Percentiles rank a stretch among this genome's conserved stretches.
phyloP scores from a whole-genome alignment of 1,140 invertebrate species.

The Holcopasites calliopsidis region DNA sequence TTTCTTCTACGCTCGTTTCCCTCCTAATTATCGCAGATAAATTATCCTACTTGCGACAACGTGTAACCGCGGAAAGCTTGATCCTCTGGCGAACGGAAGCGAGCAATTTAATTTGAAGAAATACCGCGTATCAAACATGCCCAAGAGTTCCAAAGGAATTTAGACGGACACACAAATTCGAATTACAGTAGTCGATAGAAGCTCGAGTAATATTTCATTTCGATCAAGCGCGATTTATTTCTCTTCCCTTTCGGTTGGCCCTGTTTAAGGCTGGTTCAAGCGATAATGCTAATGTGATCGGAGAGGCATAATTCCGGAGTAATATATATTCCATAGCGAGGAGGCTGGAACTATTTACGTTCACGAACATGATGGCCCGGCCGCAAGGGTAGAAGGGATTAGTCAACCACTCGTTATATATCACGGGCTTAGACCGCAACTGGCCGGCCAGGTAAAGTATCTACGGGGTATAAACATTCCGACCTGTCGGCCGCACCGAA shows the following conservation, averaged over 20 bases:
- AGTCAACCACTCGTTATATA: conserved; percentile 73
- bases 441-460: conserved; percentile 66
- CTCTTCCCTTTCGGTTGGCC: background rate
- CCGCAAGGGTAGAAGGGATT: conserved; percentile 66
- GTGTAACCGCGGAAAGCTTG: too few species aligned
- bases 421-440: conserved; percentile 61
- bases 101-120: too few species aligned
- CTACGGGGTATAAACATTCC: conserved; percentile 65
- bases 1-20: background rate
- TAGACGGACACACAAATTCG: background rate
- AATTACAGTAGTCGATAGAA: background rate
- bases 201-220: background rate
- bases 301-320: conserved; percentile 40
- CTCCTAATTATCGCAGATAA: too few species aligned
- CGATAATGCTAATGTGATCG: conserved; percentile 16
- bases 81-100: too few species aligned
- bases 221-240: background rate
- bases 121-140: too few species aligned
- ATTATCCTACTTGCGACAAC: background rate
- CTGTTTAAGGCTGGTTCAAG: background rate
- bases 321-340: conserved; percentile 51
- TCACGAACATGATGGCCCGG: conserved; percentile 23
- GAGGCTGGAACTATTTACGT: conserved; percentile 50
- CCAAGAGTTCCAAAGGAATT: too few species aligned
- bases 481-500: conserved; percentile 60